Percentiles rank a stretch among this genome's conserved stretches.
phyloP scores from a whole-genome alignment of 2,113 vertebrate genomes.

The Rhinolophus sinicus region DNA sequence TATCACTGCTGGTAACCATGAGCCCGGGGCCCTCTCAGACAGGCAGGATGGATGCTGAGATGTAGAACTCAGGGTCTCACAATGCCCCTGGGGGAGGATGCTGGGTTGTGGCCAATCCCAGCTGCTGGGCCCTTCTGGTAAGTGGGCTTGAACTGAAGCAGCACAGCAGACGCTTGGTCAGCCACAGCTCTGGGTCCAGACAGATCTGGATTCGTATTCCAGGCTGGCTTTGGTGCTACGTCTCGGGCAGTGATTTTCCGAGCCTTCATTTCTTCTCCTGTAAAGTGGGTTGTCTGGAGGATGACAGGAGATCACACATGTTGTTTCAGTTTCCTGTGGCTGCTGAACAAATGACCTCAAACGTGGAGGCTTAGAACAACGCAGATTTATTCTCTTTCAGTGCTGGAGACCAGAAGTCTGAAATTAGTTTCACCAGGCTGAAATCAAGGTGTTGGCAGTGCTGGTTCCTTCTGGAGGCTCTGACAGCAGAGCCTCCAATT shows the following conservation, averaged over 20 bases:
- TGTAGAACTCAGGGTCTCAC: background rate
- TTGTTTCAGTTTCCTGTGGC: background rate
- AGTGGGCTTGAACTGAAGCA: background rate
- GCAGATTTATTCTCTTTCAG: background rate
- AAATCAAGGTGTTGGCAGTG: background rate
- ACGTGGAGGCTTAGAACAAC: background rate
- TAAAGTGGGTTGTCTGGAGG: background rate
- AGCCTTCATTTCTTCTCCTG: background rate
- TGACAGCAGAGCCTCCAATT: accelerated
- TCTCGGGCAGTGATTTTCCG: background rate
- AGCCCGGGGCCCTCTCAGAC: background rate
- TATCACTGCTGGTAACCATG: background rate
- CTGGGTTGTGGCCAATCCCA: background rate
- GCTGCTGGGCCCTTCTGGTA: background rate
- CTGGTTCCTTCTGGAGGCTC: background rate
- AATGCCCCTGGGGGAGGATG: background rate
- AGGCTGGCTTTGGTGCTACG: background rate
- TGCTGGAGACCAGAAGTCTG: background rate
- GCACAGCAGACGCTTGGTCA: accelerated
- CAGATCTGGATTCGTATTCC: background rate
- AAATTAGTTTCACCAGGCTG: background rate
- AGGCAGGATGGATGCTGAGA: background rate
- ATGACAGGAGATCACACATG: background rate
- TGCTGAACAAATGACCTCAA: background rate
- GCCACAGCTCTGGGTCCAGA: background rate